These are phyloP conservation scores for Turritopsis dohrnii DNA, from an alignment of 30 jellyfish, hydroid and myxozoan species.

Conservation along the genomic window DNA sequence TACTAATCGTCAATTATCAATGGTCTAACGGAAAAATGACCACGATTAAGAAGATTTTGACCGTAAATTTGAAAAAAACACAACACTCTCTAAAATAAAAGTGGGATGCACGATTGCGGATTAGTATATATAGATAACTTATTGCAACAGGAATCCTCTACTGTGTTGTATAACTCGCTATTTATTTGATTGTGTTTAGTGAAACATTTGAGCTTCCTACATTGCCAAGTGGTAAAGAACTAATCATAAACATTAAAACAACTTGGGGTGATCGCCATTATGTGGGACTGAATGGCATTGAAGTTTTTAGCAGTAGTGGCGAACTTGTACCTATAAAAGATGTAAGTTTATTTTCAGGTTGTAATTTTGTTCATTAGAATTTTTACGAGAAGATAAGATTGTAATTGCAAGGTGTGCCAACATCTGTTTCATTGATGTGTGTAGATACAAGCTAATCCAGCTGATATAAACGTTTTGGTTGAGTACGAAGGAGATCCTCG, in stretches of 20 bases:
- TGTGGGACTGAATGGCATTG: constrained; percentile 95
- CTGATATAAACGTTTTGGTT: constrained; percentile 79
- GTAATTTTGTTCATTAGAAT: too few species aligned
- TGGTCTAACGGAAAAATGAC: background rate
- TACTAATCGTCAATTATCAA: too few species aligned
- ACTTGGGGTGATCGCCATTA: constrained; percentile 98
- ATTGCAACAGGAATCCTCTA: too few species aligned
- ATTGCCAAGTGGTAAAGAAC: constrained; percentile 71
- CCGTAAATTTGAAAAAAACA: too few species aligned
- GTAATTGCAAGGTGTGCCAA: too few species aligned
- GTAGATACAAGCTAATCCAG: constrained; percentile 88
- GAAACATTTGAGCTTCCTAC: constrained; percentile 58
- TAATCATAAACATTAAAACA: constrained; percentile 52
- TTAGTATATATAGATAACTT: too few species aligned
- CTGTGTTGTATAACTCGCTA: too few species aligned
- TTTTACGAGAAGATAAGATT: too few species aligned
- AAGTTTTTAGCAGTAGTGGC: constrained; percentile 70
- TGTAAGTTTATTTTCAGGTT: constrained; percentile 22
- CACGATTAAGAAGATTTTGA: too few species aligned
- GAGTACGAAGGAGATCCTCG: constrained; percentile 95
- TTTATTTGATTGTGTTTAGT: background rate
- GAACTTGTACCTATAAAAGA: constrained; percentile 46
- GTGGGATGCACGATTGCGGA: too few species aligned
- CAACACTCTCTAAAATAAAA: too few species aligned
- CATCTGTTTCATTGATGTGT: background rate